phyloP scores from a whole-genome alignment of 2,113 vertebrate species.

The Gymnogyps californianus region DNA sequence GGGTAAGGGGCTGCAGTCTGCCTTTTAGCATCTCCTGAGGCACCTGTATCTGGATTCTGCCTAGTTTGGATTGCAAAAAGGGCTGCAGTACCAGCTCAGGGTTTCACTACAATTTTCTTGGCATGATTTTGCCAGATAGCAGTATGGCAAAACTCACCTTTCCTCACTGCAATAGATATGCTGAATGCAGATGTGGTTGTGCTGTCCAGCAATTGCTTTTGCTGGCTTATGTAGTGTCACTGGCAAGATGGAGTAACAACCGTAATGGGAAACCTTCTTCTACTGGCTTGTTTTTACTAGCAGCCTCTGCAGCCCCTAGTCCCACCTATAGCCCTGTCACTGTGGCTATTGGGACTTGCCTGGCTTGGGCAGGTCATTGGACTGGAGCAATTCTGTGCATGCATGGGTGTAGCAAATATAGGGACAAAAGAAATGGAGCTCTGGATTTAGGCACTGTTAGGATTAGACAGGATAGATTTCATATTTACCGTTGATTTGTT shows the following conservation, averaged over 20 bases:
- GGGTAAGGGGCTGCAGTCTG: neutral
- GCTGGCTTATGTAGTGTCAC: neutral
- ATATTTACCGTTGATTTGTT: neutral
- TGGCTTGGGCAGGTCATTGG: neutral
- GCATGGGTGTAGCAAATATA: neutral
- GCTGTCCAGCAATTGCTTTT: neutral
- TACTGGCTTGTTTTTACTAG: neutral
- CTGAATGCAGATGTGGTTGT: neutral
- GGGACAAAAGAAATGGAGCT: neutral
- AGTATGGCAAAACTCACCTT: neutral
- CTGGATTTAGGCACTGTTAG: neutral
- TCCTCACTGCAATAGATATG: neutral
- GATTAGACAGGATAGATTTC: neutral
- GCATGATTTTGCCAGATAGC: neutral
- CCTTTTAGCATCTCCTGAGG: neutral
- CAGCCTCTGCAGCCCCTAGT: neutral
- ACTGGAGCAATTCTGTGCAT: neutral
- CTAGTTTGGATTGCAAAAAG: neutral
- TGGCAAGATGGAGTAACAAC: neutral
- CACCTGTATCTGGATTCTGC: neutral
- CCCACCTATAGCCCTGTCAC: neutral
- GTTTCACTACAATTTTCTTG: neutral
- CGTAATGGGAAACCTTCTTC: neutral
- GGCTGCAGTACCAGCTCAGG: neutral
- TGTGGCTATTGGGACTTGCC: neutral